phyloP scores from a whole-genome alignment of 64 coral and sea anemone species.

The Pocillopora damicornis region DNA sequence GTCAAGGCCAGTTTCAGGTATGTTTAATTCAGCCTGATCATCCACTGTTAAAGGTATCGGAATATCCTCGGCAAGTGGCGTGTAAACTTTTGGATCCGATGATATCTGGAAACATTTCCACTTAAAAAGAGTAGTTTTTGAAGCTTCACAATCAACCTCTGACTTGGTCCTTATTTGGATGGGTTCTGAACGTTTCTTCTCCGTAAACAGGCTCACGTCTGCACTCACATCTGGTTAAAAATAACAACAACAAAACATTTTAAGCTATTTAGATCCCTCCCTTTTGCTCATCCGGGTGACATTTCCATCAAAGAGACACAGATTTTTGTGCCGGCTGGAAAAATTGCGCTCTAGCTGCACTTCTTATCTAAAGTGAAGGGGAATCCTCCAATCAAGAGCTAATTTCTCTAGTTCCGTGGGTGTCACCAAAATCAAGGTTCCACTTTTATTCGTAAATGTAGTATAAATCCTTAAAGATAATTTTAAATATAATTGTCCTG shows the following conservation, averaged over 20 bases:
- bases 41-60: neutral
- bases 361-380: too few relatives aligned
- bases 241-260: neutral
- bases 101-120: slow-evolving; percentile 47
- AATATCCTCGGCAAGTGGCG: neutral
- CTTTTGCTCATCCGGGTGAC: too few relatives aligned
- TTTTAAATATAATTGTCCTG: too few relatives aligned
- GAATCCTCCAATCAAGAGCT: too few relatives aligned
- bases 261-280: neutral
- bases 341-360: too few relatives aligned
- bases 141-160: slow-evolving; percentile 51
- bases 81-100: neutral
- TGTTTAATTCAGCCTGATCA: neutral
- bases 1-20: slow-evolving; percentile 14
- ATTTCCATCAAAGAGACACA: too few relatives aligned
- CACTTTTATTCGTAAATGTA: too few relatives aligned
- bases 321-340: too few relatives aligned
- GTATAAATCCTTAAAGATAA: too few relatives aligned
- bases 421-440: too few relatives aligned
- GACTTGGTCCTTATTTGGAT: slow-evolving; percentile 34
- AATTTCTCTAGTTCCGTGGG: too few relatives aligned
- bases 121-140: slow-evolving; percentile 29
- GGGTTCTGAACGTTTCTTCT: slow-evolving; percentile 36
- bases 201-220: slow-evolving; percentile 9
- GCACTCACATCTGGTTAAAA: slow-evolving; percentile 23